A percentile compares a stretch with the other conserved stretches of the same genome.
Evolutionary conservation across 2,888 invertebrate species (phyloP).

Genomic region (Ormyrus labotus): DNA sequence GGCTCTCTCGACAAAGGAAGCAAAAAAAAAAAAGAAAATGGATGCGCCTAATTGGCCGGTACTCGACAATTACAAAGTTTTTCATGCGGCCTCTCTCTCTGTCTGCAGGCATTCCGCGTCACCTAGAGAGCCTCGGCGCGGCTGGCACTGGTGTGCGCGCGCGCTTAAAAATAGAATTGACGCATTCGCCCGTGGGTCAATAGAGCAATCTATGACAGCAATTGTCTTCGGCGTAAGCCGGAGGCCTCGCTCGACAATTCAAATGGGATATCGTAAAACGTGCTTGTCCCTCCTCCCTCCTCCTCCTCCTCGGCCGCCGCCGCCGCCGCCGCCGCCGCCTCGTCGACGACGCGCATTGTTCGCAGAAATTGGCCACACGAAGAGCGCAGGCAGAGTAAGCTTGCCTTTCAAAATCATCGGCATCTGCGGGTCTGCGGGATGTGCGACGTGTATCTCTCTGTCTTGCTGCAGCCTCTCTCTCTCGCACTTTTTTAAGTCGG

Average conservation of each 20-base stretch:
- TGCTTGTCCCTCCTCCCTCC: not conserved
- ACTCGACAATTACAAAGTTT: constrained; percentile 43
- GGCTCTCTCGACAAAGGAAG: not conserved
- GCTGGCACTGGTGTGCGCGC: not conserved
- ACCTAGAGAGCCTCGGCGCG: not conserved
- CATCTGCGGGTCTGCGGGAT: not conserved
- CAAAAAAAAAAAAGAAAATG: constrained; percentile 54
- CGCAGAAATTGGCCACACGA: constrained; percentile 19
- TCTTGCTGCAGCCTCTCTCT: not conserved
- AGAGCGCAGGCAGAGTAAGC: not conserved
- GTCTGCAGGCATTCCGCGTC: not conserved
- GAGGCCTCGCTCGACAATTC: constrained; percentile 53
- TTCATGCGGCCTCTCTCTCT: constrained; percentile 4
- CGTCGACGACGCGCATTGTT: constrained; percentile 3
- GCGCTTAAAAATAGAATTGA: constrained; percentile 65
- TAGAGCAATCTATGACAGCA: constrained; percentile 63
- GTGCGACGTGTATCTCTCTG: too few relatives aligned
- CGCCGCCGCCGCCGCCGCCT: too few relatives aligned
- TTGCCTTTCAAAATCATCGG: constrained; percentile 21
- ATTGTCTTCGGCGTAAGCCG: constrained; percentile 60
- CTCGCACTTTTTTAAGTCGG: too few relatives aligned
- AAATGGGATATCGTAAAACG: constrained; percentile 45
- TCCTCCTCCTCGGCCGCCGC: too few relatives aligned
- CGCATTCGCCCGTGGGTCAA: constrained; percentile 60
- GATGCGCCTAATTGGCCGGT: constrained; percentile 57